Conservation (phyloP, 2,797 vertebrate genomes). For the Oceanodroma leucorhoa region DNA sequence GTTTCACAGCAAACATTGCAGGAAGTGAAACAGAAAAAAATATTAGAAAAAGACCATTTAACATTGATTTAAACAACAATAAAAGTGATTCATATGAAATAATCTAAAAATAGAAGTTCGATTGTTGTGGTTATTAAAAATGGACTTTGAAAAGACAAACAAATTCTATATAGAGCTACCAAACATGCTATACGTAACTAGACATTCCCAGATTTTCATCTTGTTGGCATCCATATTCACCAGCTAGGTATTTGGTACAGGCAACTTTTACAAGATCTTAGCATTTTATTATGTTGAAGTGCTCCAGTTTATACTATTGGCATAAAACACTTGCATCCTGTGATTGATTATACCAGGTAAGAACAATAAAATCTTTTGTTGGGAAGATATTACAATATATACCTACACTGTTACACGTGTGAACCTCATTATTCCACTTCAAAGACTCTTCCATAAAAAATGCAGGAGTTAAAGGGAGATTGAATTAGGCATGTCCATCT, state of each 20-base stretch:
- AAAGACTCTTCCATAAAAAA: neutral
- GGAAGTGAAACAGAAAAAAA: neutral
- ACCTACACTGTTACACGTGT: neutral
- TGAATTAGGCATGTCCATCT: neutral
- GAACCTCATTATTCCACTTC: neutral
- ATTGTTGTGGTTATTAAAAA: neutral
- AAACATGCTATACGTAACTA: neutral
- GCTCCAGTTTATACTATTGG: neutral
- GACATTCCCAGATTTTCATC: neutral
- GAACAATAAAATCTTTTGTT: neutral
- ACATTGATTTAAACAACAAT: neutral
- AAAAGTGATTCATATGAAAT: neutral
- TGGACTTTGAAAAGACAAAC: neutral
- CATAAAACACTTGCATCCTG: neutral
- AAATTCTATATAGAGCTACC: neutral
- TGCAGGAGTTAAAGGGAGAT: accelerated
- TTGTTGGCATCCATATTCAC: neutral
- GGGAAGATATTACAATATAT: neutral
- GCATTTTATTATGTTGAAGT: neutral
- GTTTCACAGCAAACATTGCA: neutral
- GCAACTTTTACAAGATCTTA: neutral
- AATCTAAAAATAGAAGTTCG: neutral
- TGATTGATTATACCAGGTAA: neutral
- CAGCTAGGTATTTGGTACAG: neutral
- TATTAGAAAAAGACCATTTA: neutral